Evolutionary conservation across 2,113 vertebrate species (phyloP), one percentile per base, ranked within the genome.

Genomic region (Triplophysa siluroides): DNA sequence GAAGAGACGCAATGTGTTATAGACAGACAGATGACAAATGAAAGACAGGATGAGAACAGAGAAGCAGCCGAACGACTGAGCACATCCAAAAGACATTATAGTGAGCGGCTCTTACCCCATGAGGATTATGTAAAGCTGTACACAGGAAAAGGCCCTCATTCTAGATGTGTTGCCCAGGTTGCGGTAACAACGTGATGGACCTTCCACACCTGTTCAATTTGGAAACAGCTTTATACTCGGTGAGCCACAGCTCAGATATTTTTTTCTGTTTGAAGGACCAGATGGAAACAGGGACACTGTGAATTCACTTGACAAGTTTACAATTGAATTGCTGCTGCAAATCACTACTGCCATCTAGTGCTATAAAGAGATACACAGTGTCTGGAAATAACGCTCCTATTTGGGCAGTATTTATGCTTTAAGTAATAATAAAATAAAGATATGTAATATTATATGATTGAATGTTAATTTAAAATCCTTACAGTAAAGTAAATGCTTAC

Each of bases 341-440:
- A 41, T 2, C 73, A 80, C 23, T 62, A 26, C 56, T 80, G 80
- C 78, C 83, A 80, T 78, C 83, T 80, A 72, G 73, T 58, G 83
- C 63, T 71, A 8, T 1, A 21, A 50, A 63, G 4, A 67, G 21
- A 43, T 47, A 58, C 10, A 11, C 16, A 21, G 24, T 60, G 29
- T 65, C 19, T 21, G 9, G 9, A 2, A 29, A 2, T 38, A 38
- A 38, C 33, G 33, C 33, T 6, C 33, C 33, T 38, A 7, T 38
- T 38, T 1, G 33, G 33, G 33, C 33, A 38, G 6, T 38, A 38
- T 38, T 38, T 38, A 38, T 38, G 33, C 5, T 8, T 8, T 8
- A 38, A 7, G 33, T 38, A 29, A 29, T 29, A 29, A 4, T 29
- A 29, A 29, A 3, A 29, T 29, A 38, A 38, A 38, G 5, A 7